These are phyloP conservation scores for Andrena minutula DNA, from an alignment of 2,888 invertebrate species.

Conservation along the genomic window DNA sequence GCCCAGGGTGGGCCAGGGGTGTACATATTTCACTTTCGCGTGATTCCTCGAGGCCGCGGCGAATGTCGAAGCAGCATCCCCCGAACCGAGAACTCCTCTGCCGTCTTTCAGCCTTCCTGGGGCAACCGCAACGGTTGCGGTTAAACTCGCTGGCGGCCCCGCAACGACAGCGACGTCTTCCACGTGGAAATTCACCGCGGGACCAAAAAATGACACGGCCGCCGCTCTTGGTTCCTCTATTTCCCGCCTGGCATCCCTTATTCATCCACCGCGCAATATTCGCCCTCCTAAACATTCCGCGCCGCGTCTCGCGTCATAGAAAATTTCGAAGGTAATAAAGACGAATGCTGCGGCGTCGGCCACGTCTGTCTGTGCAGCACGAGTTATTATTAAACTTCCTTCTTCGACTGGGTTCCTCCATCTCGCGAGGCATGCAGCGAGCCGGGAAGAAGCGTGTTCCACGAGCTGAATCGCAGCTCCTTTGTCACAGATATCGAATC, in stretches of 20 bases:
- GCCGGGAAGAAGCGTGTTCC: not conserved
- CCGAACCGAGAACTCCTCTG: conserved; percentile 45
- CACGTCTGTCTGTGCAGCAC: conserved; percentile 1
- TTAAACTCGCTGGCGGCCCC: not conserved
- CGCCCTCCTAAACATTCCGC: conserved; percentile 16
- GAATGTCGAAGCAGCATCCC: conserved; percentile 45
- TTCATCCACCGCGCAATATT: conserved; percentile 25
- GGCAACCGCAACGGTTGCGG: conserved; percentile 13
- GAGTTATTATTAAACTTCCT: conserved; percentile 35
- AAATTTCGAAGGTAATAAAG: conserved; percentile 47
- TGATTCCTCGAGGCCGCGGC: conserved; percentile 44
- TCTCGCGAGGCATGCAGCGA: not conserved
- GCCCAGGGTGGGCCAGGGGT: not conserved
- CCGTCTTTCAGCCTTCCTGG: conserved; percentile 27
- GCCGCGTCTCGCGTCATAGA: conserved; percentile 15
- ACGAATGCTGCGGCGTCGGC: conserved; percentile 17
- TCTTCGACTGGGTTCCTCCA: not conserved
- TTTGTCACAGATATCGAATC: conserved; percentile 52
- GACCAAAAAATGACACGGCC: conserved; percentile 20
- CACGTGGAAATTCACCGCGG: conserved; percentile 46
- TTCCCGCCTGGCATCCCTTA: conserved; percentile 14
- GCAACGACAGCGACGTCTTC: conserved; percentile 50
- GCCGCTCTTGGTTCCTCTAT: not conserved
- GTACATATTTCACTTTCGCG: conserved; percentile 67
- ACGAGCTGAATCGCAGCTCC: not conserved